Evolutionary conservation across 2,797 vertebrate genomes (phyloP), one percentile per base, ranked within the genome.

Genomic region (Anomalospiza imberbis): DNA sequence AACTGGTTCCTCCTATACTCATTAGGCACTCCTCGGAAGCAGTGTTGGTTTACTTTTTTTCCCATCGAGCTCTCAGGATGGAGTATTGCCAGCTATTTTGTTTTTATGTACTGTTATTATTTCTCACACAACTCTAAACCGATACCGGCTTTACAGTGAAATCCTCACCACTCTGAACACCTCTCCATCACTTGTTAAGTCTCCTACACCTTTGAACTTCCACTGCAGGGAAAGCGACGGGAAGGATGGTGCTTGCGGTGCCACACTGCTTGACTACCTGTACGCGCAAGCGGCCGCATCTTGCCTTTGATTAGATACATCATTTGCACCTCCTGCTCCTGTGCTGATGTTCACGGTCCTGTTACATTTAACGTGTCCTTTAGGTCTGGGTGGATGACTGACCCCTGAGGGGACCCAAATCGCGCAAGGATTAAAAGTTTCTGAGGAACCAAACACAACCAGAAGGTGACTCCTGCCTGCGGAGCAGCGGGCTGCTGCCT

Each of bases 1-100:
- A 77, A 32, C 42, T 34, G 42, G 77, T 94, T 92, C 71, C 71
- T 94, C 71, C 72, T 81, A 13, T 68, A 22, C 32, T 61, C n/a
- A 5, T 22, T 28, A 50, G 1, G 51, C 61, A 47, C 60, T 82
- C 63, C 81, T 75, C 1, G 0, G 63, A 85, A 68, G 32, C 32
- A 29, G 16, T 7, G 78, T 57, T 76, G 36, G 53, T 50, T 72
- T 51, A 6, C 22, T 36, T 68, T 51, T 20, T 44, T 28, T 12
- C 12, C n/a, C 8, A 19, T 8, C 0, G 1, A 87, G 48, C 32
- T 85, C 73, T 73, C 45, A 63, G 76, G 38, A 50, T 61, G 76
- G 47, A 89, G 20, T 12, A 13, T 22, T 75, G 57, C 61, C 50
- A 86, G 21, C 5, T 13, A 26, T n/a, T 53, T 66, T 53, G 22